Percentiles rank a stretch among this genome's conserved stretches.
Evolutionary conservation across 2,113 vertebrate species (phyloP).

Genomic region (Rhombomys opimus): DNA sequence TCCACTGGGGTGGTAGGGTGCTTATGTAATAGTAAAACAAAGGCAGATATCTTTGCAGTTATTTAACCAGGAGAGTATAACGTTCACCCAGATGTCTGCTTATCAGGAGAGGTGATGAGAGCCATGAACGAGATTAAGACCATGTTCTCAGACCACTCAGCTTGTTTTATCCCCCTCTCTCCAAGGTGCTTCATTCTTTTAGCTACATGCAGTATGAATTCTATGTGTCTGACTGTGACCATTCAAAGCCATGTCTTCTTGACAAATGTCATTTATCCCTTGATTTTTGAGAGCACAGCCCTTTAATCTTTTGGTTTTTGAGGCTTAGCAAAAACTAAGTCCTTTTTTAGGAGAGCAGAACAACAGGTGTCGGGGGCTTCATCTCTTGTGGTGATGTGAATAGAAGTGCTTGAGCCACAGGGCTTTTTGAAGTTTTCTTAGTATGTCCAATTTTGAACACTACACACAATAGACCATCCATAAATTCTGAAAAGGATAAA

Average conservation of each 20-base stretch:
- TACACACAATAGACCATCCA: not conserved
- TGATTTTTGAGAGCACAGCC: not conserved
- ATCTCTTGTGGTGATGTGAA: conserved; percentile 26
- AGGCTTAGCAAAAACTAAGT: not conserved
- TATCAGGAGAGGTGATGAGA: not conserved
- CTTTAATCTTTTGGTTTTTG: conserved; percentile 46
- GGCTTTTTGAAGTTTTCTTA: not conserved
- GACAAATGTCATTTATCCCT: not conserved
- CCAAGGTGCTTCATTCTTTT: not conserved
- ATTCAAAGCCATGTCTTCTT: not conserved
- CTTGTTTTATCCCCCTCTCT: not conserved
- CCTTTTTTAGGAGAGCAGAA: not conserved
- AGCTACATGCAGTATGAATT: not conserved
- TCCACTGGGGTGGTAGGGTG: conserved; percentile 55
- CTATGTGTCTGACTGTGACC: not conserved
- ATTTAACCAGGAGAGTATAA: conserved; percentile 26
- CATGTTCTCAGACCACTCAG: not conserved
- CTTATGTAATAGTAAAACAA: not conserved
- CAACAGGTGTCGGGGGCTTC: not conserved
- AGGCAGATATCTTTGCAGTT: not conserved
- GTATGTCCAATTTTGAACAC: conserved; percentile 43
- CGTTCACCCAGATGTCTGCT: conserved; percentile 8
- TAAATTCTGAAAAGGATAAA: conserved; percentile 40
- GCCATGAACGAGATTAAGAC: not conserved
- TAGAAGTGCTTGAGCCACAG: not conserved